Conservation (phyloP, 2,888 invertebrate genomes). For the Pelosia muscerda region DNA sequence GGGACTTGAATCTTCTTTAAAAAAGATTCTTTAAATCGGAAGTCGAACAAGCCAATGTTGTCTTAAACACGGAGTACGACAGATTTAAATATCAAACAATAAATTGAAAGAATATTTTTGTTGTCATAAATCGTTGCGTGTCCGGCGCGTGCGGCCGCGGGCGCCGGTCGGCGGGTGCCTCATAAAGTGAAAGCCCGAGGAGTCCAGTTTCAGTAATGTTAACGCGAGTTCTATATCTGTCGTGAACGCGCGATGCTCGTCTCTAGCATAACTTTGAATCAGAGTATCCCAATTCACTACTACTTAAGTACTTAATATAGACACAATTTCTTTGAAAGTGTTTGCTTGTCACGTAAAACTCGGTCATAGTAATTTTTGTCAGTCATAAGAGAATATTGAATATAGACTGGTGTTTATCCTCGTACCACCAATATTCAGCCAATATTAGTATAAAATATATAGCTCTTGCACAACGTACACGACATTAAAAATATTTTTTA, state of each 20-base stretch:
- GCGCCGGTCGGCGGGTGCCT: neutral
- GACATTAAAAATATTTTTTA: too few species aligned
- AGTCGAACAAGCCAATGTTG: neutral
- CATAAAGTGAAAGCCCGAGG: neutral
- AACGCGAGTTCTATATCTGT: neutral
- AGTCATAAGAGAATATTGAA: too few species aligned
- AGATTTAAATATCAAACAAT: neutral
- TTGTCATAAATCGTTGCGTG: neutral
- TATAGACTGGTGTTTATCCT: too few species aligned
- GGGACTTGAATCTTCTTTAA: neutral
- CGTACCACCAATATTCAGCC: too few species aligned
- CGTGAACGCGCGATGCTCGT: neutral
- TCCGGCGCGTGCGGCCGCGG: neutral
- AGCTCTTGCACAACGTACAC: too few species aligned
- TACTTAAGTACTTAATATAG: neutral
- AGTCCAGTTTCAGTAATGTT: neutral
- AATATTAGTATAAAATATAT: too few species aligned
- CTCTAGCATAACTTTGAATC: neutral
- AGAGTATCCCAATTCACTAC: neutral
- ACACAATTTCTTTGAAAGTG: neutral
- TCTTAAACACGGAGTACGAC: neutral
- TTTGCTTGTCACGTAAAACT: neutral
- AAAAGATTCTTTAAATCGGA: too few species aligned
- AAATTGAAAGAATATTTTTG: constrained; percentile 3
- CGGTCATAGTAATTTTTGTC: neutral